Evolutionary conservation across 2,888 invertebrate species (phyloP).

Genomic region (Drosophila nigritarsus): DNA sequence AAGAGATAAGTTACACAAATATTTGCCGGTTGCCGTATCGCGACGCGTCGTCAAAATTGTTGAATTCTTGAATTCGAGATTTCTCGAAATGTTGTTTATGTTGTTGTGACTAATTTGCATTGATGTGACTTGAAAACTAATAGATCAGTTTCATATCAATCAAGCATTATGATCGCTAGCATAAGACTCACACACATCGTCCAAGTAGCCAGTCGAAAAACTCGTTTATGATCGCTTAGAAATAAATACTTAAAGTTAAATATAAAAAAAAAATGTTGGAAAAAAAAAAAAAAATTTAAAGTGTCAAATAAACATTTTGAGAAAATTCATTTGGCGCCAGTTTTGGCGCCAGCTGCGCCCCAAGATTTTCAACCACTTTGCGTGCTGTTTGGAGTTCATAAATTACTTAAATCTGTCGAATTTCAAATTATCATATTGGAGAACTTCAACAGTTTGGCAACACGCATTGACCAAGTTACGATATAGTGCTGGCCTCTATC

Average conservation of each 20-base stretch:
- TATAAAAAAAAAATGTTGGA: not conserved
- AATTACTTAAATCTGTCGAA: slow-evolving; percentile 54
- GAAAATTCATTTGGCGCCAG: slow-evolving; percentile 68
- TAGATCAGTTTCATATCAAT: slow-evolving; percentile 77
- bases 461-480: slow-evolving; percentile 25
- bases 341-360: slow-evolving; percentile 51
- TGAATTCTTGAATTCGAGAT: slow-evolving; percentile 4
- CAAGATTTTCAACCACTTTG: slow-evolving; percentile 25
- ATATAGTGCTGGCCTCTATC: slow-evolving; percentile 3
- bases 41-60: slow-evolving; percentile 6
- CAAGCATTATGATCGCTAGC: slow-evolving; percentile 60
- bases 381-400: slow-evolving; percentile 37
- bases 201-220: slow-evolving; percentile 27
- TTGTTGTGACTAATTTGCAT: slow-evolving; percentile 59
- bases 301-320: slow-evolving; percentile 65
- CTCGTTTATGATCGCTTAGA: slow-evolving; percentile 43
- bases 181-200: slow-evolving; percentile 23
- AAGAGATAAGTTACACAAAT: slow-evolving; percentile 28
- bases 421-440: slow-evolving; percentile 57
- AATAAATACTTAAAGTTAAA: slow-evolving; percentile 1
- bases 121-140: slow-evolving; percentile 60
- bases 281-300: slow-evolving; percentile 12
- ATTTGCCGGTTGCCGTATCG: slow-evolving; percentile 9
- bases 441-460: slow-evolving; percentile 42
- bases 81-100: slow-evolving; percentile 4